Evolutionary conservation across 2,113 vertebrate genomes (phyloP).

Genomic region (Garra rufa): DNA sequence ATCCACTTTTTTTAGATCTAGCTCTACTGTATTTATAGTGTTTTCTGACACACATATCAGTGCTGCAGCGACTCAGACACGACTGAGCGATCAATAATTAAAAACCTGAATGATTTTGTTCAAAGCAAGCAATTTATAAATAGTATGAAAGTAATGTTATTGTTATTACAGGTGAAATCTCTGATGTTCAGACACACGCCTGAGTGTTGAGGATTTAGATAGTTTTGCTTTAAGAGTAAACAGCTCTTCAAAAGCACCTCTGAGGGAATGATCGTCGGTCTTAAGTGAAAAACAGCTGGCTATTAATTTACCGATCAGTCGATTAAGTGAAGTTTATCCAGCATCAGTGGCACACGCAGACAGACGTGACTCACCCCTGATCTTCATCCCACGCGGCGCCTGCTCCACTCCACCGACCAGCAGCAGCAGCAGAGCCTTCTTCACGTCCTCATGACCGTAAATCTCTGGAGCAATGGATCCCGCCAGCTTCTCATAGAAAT

Average conservation of each 20-base stretch:
- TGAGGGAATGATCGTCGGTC: too few species aligned
- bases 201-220: too few species aligned
- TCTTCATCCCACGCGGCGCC: conserved; percentile 90
- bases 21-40: too few species aligned
- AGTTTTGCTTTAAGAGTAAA: too few species aligned
- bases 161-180: not conserved
- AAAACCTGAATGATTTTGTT: not conserved
- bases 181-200: not conserved
- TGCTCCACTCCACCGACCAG: conserved; percentile 91
- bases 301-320: not conserved
- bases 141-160: not conserved
- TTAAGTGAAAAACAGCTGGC: not conserved
- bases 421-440: conserved; percentile 89
- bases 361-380: conserved; percentile 80
- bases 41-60: too few species aligned
- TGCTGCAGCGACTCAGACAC: not conserved
- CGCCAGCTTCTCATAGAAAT: conserved; percentile 90
- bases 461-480: conserved; percentile 93
- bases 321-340: not conserved
- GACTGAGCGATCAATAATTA: not conserved
- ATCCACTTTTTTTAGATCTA: too few species aligned
- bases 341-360: not conserved
- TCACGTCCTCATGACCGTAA: conserved; percentile 93
- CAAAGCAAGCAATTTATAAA: not conserved
- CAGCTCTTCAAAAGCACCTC: too few species aligned